A percentile compares a stretch with the other conserved stretches of the same genome.
Evolutionary conservation across 1,140 invertebrate species (phyloP).

Genomic region (Drosophila busckii): DNA sequence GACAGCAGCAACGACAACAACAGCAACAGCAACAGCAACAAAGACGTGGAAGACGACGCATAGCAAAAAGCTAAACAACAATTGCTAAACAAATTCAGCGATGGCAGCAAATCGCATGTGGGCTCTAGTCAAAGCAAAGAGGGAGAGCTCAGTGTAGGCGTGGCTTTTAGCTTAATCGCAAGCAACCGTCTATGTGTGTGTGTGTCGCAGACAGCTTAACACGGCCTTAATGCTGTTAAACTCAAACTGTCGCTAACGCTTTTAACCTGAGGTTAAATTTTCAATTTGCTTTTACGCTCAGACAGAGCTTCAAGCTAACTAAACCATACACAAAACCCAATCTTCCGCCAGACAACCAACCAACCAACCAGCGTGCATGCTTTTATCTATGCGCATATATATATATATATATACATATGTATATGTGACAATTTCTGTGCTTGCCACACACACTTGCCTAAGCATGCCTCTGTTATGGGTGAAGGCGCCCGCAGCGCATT

Average conservation of each 20-base stretch:
- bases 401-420: background rate
- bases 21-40: background rate
- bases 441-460: slow-evolving; percentile 46
- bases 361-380: slow-evolving; percentile 35
- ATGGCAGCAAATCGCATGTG: slow-evolving; percentile 34
- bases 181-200: slow-evolving; percentile 13
- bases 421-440: slow-evolving; percentile 7
- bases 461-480: slow-evolving; percentile 38
- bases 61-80: slow-evolving; percentile 37
- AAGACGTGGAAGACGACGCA: no score
- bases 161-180: slow-evolving; percentile 31
- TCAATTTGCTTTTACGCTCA: slow-evolving; percentile 67
- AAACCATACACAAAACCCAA: slow-evolving; percentile 3
- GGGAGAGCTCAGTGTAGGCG: no score
- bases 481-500: slow-evolving; percentile 61
- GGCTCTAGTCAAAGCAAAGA: slow-evolving; percentile 29
- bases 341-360: slow-evolving; percentile 9
- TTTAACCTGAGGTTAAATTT: slow-evolving; percentile 77
- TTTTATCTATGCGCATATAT: slow-evolving; percentile 27
- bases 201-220: slow-evolving; percentile 70
- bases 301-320: slow-evolving; percentile 27
- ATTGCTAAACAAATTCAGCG: slow-evolving; percentile 54
- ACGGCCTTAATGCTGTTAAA: slow-evolving; percentile 73
- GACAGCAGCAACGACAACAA: slow-evolving; percentile 29
- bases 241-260: slow-evolving; percentile 73